A percentile compares a stretch with the other conserved stretches of the same genome.
phyloP scores from a whole-genome alignment of 2,113 vertebrate genomes.

The Antennarius striatus region DNA sequence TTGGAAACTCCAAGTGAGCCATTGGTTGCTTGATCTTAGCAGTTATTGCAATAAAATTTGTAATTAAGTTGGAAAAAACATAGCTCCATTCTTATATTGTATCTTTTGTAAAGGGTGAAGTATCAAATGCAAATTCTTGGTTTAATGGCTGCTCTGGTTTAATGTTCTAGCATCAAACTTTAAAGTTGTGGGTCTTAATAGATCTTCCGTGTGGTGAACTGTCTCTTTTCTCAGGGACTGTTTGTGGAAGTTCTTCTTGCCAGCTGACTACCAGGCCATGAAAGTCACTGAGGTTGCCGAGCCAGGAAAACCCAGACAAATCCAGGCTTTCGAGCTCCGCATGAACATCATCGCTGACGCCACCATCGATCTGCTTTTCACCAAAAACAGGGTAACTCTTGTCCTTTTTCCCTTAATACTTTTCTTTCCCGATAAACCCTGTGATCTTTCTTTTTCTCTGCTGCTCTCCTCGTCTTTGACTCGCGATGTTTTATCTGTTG shows the following conservation, averaged over 20 bases:
- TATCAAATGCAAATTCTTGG: too few species aligned
- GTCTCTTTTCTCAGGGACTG: constrained; percentile 83
- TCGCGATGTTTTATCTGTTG: constrained; percentile 35
- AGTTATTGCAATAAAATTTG: too few species aligned
- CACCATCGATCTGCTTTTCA: constrained; percentile 97
- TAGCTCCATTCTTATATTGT: too few species aligned
- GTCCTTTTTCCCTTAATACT: neutral
- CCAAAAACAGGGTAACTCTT: constrained; percentile 92
- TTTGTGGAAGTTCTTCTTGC: constrained; percentile 98
- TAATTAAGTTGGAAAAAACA: too few species aligned
- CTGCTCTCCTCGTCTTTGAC: constrained; percentile 23
- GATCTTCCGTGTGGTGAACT: neutral
- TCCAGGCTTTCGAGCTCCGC: constrained; percentile 95
- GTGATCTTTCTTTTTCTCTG: constrained; percentile 33
- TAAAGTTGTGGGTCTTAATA: too few species aligned
- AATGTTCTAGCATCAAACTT: too few species aligned
- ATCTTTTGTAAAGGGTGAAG: too few species aligned
- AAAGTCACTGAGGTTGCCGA: constrained; percentile 89
- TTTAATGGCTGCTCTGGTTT: too few species aligned
- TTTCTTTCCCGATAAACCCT: neutral
- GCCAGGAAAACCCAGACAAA: constrained; percentile 91
- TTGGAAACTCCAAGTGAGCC: too few species aligned
- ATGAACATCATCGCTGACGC: constrained; percentile 99
- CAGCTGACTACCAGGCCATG: constrained; percentile 95
- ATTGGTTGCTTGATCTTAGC: too few species aligned